Conservation (phyloP, 2,797 vertebrate species). For the Cetoscarus ocellatus region DNA sequence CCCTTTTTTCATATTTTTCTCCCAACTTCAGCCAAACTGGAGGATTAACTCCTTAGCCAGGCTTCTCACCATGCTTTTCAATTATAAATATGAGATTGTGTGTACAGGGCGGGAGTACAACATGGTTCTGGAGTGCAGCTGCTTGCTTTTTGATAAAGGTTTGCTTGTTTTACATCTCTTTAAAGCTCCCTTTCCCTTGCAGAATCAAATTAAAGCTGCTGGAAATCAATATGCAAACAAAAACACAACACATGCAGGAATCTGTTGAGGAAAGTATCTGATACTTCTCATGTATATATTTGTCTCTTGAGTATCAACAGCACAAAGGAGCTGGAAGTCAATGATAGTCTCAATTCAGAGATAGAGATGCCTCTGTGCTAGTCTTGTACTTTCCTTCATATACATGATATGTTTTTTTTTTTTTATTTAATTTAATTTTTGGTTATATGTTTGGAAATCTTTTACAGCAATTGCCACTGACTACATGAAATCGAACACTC, state of each 20-base stretch:
- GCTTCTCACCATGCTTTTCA: slow-evolving; percentile 54
- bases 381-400: not conserved
- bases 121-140: slow-evolving; percentile 59
- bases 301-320: slow-evolving; percentile 37
- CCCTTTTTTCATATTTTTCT: slow-evolving; percentile 40
- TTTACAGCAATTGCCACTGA: too few species aligned
- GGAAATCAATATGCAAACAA: slow-evolving; percentile 24
- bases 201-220: slow-evolving; percentile 51
- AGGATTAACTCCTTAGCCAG: slow-evolving; percentile 67
- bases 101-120: slow-evolving; percentile 37
- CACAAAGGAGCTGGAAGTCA: not conserved
- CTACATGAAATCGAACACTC: too few species aligned
- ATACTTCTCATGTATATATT: slow-evolving; percentile 24
- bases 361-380: not conserved
- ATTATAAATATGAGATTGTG: slow-evolving; percentile 63
- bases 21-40: slow-evolving; percentile 65
- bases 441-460: too few species aligned
- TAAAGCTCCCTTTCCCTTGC: slow-evolving; percentile 19
- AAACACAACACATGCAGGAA: slow-evolving; percentile 3
- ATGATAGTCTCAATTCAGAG: not conserved
- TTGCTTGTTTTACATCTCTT: slow-evolving; percentile 56
- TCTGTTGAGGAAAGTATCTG: slow-evolving; percentile 8
- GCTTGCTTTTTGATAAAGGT: slow-evolving; percentile 76
- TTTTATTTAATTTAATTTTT: too few species aligned
- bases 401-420: too few species aligned